Conservation (phyloP, 2,888 invertebrate species). For the Fragum sueziense region DNA sequence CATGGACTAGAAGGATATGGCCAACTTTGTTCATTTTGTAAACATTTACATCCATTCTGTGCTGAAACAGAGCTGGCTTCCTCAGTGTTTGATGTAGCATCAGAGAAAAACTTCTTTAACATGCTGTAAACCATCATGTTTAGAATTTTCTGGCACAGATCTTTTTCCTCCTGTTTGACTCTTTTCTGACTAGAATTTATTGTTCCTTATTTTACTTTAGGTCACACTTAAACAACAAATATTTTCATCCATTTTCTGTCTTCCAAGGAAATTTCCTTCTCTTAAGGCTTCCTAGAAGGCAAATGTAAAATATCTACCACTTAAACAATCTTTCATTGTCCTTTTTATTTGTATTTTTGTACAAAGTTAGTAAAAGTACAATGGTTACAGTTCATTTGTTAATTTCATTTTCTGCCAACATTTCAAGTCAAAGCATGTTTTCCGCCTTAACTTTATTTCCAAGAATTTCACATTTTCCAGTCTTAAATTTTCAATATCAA, state of each 20-base stretch:
- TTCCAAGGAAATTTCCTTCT: neutral
- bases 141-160: no score
- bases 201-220: neutral
- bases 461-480: neutral
- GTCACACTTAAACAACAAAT: neutral
- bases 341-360: no score
- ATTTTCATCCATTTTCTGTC: neutral
- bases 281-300: no score
- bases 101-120: slow-evolving; percentile 16
- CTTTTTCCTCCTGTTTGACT: neutral
- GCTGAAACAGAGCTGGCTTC: neutral
- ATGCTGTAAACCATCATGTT: slow-evolving; percentile 48
- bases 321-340: no score
- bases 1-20: slow-evolving; percentile 61
- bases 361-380: no score
- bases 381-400: neutral
- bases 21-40: slow-evolving; percentile 32
- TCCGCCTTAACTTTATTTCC: slow-evolving; percentile 29
- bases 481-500: neutral
- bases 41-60: slow-evolving; percentile 16
- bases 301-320: no score
- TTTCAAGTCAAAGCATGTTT: slow-evolving; percentile 47
- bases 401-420: neutral
- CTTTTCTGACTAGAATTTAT: slow-evolving; percentile 1
- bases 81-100: neutral